phyloP scores from a whole-genome alignment of 2,113 vertebrate species.

The Lophochroa leadbeateri region DNA sequence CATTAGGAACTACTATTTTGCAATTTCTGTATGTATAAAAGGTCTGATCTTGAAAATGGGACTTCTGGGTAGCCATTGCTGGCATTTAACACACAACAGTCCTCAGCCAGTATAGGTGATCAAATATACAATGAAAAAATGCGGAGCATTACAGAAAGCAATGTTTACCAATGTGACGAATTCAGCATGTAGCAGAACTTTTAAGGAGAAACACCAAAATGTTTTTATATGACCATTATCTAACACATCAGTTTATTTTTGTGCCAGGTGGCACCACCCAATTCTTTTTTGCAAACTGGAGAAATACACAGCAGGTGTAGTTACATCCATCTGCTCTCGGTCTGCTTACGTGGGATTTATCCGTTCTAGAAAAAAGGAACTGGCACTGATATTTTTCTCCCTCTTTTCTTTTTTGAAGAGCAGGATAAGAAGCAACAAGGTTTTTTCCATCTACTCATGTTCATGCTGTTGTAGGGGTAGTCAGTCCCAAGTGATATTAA shows the following conservation, averaged over 20 bases:
- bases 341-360: not conserved
- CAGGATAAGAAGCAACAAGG: not conserved
- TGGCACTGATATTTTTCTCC: not conserved
- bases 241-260: not conserved
- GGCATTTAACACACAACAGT: not conserved
- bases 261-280: not conserved
- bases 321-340: not conserved
- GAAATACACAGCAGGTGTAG: slow-evolving; percentile 14
- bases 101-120: not conserved
- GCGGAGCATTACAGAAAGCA: not conserved
- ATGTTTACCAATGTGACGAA: not conserved
- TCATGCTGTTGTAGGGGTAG: not conserved
- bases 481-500: not conserved
- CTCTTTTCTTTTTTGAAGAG: not conserved
- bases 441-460: not conserved
- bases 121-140: not conserved
- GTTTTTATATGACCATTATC: not conserved
- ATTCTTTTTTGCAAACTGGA: not conserved
- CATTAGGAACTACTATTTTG: not conserved
- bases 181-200: not conserved
- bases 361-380: not conserved
- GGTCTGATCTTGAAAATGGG: not conserved
- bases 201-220: not conserved
- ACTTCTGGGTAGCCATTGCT: not conserved
- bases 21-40: not conserved